Evolutionary conservation across 2,113 vertebrate genomes (phyloP).

Genomic region (Thalassoma bifasciatum): DNA sequence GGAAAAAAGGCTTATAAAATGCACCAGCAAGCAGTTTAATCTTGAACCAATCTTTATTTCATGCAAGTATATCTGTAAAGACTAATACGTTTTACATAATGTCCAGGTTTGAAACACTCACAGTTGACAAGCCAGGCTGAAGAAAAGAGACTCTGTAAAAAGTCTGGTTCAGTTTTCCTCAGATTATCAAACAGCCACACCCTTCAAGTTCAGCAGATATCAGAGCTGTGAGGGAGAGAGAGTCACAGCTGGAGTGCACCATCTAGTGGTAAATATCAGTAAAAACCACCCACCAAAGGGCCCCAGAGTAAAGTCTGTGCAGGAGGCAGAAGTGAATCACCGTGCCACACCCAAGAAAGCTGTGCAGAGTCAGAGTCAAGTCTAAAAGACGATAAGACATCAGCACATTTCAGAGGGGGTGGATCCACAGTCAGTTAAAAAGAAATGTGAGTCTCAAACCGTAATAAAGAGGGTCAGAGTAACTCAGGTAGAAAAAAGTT

Average conservation of each 20-base stretch:
- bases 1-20: not conserved
- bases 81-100: not conserved
- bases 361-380: not conserved
- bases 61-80: not conserved
- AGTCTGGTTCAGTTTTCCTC: too few species aligned
- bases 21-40: not conserved
- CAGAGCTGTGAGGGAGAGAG: not conserved
- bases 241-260: conserved; percentile 43
- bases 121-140: not conserved
- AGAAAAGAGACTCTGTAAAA: not conserved
- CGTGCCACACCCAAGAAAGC: conserved; percentile 18
- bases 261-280: conserved; percentile 56
- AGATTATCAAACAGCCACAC: conserved; percentile 44
- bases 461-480: not conserved
- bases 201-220: conserved; percentile 6
- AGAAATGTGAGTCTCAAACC: not conserved
- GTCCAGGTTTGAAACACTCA: not conserved
- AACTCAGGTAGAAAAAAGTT: too few species aligned
- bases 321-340: conserved; percentile 11
- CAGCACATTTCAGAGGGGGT: not conserved
- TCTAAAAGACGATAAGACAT: not conserved
- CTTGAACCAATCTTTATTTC: not conserved
- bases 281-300: not conserved
- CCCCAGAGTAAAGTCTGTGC: not conserved
- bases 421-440: not conserved